These are phyloP conservation scores for Lepidurus arcticus DNA, from an alignment of 1,140 invertebrate genomes.

Conservation along the genomic window DNA sequence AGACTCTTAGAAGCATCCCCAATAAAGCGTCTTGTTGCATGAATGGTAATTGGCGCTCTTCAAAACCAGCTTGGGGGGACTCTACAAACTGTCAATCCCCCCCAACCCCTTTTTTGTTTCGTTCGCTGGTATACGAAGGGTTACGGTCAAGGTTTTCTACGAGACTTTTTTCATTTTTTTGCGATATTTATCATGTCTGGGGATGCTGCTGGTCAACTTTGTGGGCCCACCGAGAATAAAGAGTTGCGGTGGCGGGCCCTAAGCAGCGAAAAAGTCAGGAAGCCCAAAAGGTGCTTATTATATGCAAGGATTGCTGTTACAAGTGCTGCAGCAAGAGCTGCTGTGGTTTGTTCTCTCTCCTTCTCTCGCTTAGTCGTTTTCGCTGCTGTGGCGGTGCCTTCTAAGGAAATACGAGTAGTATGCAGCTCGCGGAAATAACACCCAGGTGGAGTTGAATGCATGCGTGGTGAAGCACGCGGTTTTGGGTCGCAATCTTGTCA, in stretches of 20 bases:
- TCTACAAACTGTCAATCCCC: background rate
- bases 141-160: no score
- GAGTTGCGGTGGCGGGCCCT: no score
- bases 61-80: background rate
- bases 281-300: constrained; percentile 13
- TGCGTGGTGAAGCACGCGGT: constrained; percentile 2
- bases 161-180: no score
- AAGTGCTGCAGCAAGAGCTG: background rate
- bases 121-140: no score
- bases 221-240: no score
- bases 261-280: background rate
- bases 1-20: no score
- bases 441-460: background rate
- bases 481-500: constrained; percentile 8
- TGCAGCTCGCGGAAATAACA: background rate
- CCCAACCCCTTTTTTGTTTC: no score
- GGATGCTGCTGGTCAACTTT: no score
- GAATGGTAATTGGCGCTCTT: background rate
- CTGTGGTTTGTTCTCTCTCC: background rate
- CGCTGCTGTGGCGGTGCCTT: background rate
- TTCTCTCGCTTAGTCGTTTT: background rate
- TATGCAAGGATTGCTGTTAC: constrained; percentile 14
- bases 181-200: no score
- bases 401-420: constrained; percentile 1
- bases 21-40: background rate